Base-by-base conservation (phyloP, 2,113 vertebrate genomes). In the Hippocampus barbouri region DNA sequence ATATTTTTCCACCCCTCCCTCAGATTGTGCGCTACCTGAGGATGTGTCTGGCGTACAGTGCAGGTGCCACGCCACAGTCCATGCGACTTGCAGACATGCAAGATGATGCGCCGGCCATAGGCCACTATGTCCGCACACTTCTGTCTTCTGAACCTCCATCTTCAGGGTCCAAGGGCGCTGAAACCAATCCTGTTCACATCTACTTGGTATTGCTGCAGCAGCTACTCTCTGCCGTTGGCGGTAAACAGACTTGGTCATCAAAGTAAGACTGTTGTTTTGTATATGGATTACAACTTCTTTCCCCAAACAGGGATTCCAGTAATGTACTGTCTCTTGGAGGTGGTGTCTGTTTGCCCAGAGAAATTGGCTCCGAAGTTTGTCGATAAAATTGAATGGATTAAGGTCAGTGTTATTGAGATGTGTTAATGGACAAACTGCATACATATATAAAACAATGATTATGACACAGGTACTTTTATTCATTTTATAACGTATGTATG, bases 371-470 rank as follows among this genome's bases (percentile, higher is more conserved):
- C 90, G 21, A 94, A 92, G 89, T 96, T 97, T 88, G 83, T 92
- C 61, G 94, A 96, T 78, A 98, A 93, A 93, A 95, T 95, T 62
- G 96, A 98, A 82, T 99, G 97, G 97, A 97, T 99, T 82, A 98
- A 98, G 93, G 97, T 99, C 90, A 89, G 83, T 83, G 10, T 40
- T 57, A 21, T 66, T 62, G 45, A 8, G 1, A 18, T 72, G 8
- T 67, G 56, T 59, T 34, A 18, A 12, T 38, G 14, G 20, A 38
- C 49, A 25, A 5, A 9, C 62, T 64, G 2, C 2, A 49, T 62
- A 73, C 16, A 54, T 66, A 20, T 66, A 9, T 63, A 23, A 65
- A 10, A 64, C 16, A 21, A 9, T n/a, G n/a, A 10, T 69, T n/a
- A 7, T 66, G 14, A 54, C 11, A 45, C 68, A 34, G 56, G 66